Conservation (phyloP, 1,140 invertebrate species). For the Gonatopus flavifemur region DNA sequence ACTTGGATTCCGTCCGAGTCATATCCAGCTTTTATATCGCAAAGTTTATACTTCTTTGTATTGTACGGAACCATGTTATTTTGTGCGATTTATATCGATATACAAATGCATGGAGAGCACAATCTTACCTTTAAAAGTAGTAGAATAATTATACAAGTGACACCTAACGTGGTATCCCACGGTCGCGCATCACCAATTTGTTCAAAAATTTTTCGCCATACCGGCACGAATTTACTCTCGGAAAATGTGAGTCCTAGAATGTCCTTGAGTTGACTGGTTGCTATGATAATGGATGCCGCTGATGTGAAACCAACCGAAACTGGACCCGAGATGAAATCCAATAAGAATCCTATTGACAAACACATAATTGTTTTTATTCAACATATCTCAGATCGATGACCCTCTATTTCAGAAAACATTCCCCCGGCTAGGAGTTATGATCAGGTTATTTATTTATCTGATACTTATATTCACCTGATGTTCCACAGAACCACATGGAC, state of each 20-base stretch:
- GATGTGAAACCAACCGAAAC: constrained; percentile 89
- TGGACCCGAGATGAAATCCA: constrained; percentile 90
- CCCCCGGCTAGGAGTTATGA: too few species aligned
- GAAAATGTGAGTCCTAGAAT: constrained; percentile 71
- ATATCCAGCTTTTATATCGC: too few species aligned
- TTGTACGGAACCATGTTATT: too few species aligned
- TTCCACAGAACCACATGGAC: too few species aligned
- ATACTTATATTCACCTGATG: too few species aligned
- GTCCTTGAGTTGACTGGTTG: constrained; percentile 81
- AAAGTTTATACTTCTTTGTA: too few species aligned
- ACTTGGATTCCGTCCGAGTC: too few species aligned
- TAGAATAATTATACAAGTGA: constrained; percentile 68
- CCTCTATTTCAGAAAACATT: too few species aligned
- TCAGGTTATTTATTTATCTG: too few species aligned
- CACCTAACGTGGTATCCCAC: constrained; percentile 69
- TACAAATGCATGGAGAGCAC: neutral
- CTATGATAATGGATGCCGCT: constrained; percentile 86
- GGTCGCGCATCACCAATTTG: constrained; percentile 68
- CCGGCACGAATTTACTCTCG: constrained; percentile 68
- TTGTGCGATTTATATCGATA: constrained; percentile 13
- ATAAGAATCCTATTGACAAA: constrained; percentile 79
- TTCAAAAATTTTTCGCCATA: constrained; percentile 65
- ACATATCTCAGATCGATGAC: too few species aligned
- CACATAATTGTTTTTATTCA: too few species aligned
- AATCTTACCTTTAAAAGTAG: constrained; percentile 67